phyloP scores from a whole-genome alignment of 2,113 vertebrate species.

The Proteles cristata region DNA sequence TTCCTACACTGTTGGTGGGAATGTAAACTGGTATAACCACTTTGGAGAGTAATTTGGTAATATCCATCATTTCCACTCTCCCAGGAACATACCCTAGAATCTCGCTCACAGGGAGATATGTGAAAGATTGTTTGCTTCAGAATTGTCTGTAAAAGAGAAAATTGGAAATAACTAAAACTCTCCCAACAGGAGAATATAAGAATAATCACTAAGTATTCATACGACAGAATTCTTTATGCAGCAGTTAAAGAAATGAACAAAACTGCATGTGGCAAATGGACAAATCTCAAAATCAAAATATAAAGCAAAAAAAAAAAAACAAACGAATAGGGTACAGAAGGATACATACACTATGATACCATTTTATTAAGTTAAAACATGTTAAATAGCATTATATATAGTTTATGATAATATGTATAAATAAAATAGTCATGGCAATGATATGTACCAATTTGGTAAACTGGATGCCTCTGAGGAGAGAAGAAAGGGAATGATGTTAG shows the following conservation, averaged over 20 bases:
- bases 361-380: slow-evolving; percentile 22
- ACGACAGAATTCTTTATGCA: neutral
- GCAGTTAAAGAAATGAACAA: slow-evolving; percentile 33
- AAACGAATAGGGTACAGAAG: neutral
- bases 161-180: slow-evolving; percentile 26
- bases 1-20: neutral
- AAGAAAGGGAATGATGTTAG: neutral
- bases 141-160: neutral
- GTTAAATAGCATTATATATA: neutral
- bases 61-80: neutral
- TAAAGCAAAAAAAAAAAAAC: slow-evolving; percentile 1
- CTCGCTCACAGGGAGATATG: neutral
- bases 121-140: neutral
- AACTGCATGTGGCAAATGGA: neutral
- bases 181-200: slow-evolving; percentile 3
- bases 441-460: neutral
- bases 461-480: neutral
- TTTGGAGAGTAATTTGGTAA: neutral
- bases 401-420: neutral
- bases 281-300: slow-evolving; percentile 26
- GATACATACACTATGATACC: neutral
- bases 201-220: neutral
- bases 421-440: neutral
- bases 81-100: neutral
- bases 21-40: neutral